Evolutionary conservation across 2,113 vertebrate species (phyloP).

Genomic region (Gavia stellata): DNA sequence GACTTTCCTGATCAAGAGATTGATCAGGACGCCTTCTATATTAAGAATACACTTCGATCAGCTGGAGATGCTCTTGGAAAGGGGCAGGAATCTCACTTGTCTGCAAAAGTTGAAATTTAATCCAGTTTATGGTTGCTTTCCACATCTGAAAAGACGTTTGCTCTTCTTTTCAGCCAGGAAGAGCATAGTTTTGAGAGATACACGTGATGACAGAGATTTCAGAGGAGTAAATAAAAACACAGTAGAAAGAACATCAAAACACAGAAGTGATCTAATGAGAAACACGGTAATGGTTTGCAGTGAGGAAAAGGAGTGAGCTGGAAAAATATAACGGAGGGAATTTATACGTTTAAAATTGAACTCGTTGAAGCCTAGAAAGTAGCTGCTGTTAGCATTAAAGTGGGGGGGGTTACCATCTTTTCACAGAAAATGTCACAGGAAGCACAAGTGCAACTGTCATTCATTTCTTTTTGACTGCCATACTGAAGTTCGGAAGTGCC

Average conservation of each 20-base stretch:
- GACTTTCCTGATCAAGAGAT: background rate
- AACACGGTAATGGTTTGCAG: background rate
- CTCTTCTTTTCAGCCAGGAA: background rate
- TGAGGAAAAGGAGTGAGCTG: background rate
- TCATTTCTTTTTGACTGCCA: background rate
- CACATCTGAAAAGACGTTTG: background rate
- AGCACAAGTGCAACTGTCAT: background rate
- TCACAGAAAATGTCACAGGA: background rate
- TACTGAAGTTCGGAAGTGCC: background rate
- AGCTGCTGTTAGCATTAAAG: background rate
- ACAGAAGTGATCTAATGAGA: background rate
- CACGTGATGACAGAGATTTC: background rate
- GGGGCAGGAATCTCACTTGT: background rate
- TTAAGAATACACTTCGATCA: background rate
- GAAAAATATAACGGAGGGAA: background rate
- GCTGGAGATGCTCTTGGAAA: background rate
- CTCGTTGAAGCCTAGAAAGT: background rate
- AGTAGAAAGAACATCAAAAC: background rate
- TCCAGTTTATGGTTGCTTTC: background rate
- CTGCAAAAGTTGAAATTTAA: background rate
- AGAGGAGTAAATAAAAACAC: background rate
- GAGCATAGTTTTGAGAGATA: background rate
- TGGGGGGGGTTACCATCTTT: accelerated
- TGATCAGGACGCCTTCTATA: background rate
- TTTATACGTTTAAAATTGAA: background rate